Evolutionary conservation across 2,888 invertebrate genomes (phyloP).

Genomic region (Therioaphis trifolii): DNA sequence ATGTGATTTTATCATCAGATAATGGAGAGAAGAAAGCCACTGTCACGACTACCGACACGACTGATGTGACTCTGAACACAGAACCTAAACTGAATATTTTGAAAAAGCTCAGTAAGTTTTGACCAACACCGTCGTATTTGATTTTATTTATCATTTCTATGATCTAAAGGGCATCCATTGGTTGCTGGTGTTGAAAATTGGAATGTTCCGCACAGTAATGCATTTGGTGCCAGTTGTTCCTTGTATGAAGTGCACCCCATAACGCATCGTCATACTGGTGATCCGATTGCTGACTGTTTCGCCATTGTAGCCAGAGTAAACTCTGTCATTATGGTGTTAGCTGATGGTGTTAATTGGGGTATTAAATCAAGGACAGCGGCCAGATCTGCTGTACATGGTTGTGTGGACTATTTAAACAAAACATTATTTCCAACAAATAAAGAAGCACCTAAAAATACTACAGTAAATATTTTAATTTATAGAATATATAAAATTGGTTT

Average conservation of each 20-base stretch:
- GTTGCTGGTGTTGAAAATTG: conserved; percentile 73
- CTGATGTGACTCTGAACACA: conserved; percentile 21
- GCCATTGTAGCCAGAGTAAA: conserved; percentile 80
- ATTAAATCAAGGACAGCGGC: conserved; percentile 86
- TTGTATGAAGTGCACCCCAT: conserved; percentile 86
- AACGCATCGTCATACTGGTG: conserved; percentile 78
- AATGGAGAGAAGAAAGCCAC: conserved; percentile 29
- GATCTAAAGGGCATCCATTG: conserved; percentile 65
- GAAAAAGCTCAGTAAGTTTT: conserved; percentile 59
- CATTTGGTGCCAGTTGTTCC: conserved; percentile 80
- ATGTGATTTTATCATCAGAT: not conserved
- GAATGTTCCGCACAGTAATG: conserved; percentile 73
- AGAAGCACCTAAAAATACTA: conserved; percentile 68
- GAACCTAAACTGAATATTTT: conserved; percentile 56
- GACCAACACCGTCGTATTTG: not conserved
- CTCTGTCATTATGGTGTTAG: conserved; percentile 82
- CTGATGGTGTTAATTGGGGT: conserved; percentile 94
- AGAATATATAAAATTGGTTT: no score
- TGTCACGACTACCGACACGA: not conserved
- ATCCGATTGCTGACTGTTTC: conserved; percentile 89
- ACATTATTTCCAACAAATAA: conserved; percentile 71
- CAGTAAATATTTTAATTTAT: conserved; percentile 67
- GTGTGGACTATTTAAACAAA: conserved; percentile 83
- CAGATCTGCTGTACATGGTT: conserved; percentile 87
- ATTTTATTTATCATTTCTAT: conserved; percentile 22